Conservation (phyloP, 2,888 invertebrate species). For the Tenthredo livida region DNA sequence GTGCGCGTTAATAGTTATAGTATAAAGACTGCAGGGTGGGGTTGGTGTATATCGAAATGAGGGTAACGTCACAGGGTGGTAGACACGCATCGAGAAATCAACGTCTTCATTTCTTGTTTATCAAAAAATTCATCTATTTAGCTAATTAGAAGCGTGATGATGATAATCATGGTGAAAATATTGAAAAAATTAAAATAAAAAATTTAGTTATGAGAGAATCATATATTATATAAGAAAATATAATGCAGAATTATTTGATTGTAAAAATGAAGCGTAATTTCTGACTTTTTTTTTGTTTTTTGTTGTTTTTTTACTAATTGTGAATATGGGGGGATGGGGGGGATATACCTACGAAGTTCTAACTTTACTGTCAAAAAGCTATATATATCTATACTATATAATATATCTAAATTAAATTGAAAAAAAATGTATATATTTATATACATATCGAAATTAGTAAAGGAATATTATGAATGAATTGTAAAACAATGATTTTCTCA, state of each 20-base stretch:
- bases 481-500: not conserved
- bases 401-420: not conserved
- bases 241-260: constrained; percentile 8
- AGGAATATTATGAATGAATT: not conserved
- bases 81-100: constrained; percentile 62
- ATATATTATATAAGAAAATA: not conserved
- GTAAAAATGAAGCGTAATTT: not conserved
- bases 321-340: not conserved
- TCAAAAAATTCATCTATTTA: constrained; percentile 11
- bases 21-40: not conserved
- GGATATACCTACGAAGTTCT: not conserved
- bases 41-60: constrained; percentile 60
- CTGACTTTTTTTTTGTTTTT: too few relatives aligned
- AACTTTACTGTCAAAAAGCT: constrained; percentile 1
- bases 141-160: not conserved
- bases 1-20: not conserved
- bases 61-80: constrained; percentile 58
- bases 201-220: not conserved
- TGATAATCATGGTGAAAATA: not conserved
- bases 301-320: not conserved
- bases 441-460: not conserved
- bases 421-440: not conserved
- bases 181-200: not conserved
- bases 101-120: not conserved
- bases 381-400: not conserved